Percentiles rank a stretch among this genome's conserved stretches.
Evolutionary conservation across 1,140 invertebrate species (phyloP).

Genomic region (Phenacoccus solenopsis): DNA sequence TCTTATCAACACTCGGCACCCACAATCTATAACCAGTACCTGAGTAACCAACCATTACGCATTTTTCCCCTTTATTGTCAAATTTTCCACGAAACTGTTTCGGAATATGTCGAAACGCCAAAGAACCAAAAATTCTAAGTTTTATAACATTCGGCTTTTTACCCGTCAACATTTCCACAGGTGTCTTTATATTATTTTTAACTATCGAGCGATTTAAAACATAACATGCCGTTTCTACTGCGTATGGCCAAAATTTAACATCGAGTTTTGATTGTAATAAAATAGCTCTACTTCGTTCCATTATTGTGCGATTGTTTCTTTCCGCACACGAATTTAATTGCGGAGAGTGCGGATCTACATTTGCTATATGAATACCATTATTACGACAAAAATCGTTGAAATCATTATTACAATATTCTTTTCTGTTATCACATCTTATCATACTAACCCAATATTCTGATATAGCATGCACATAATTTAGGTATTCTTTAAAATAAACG

Average conservation of each 20-base stretch:
- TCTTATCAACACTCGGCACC: neutral
- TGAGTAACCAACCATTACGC: slow-evolving; percentile 15
- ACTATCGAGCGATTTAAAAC: slow-evolving; percentile 16
- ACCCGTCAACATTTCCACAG: slow-evolving; percentile 8
- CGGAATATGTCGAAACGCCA: neutral
- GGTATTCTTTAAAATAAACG: too few relatives aligned
- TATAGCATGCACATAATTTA: too few relatives aligned
- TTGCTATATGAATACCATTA: slow-evolving; percentile 29
- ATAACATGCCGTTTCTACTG: slow-evolving; percentile 22
- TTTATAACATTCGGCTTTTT: slow-evolving; percentile 18
- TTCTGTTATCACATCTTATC: too few relatives aligned
- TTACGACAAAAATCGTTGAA: slow-evolving; percentile 23
- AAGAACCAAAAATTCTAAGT: slow-evolving; percentile 11
- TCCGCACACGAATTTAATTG: slow-evolving; percentile 32
- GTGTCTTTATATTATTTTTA: slow-evolving; percentile 16
- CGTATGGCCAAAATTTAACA: slow-evolving; percentile 30
- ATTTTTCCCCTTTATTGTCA: neutral
- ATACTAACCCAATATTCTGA: too few relatives aligned
- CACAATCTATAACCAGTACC: neutral
- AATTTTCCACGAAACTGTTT: slow-evolving; percentile 16
- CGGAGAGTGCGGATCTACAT: slow-evolving; percentile 28
- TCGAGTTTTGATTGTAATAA: slow-evolving; percentile 26
- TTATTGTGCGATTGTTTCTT: slow-evolving; percentile 30
- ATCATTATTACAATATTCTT: too few relatives aligned
- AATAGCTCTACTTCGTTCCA: slow-evolving; percentile 29